Percentiles rank a stretch among this genome's conserved stretches.
Evolutionary conservation across 2,113 vertebrate species (phyloP).

Genomic region (Mustela nigripes): DNA sequence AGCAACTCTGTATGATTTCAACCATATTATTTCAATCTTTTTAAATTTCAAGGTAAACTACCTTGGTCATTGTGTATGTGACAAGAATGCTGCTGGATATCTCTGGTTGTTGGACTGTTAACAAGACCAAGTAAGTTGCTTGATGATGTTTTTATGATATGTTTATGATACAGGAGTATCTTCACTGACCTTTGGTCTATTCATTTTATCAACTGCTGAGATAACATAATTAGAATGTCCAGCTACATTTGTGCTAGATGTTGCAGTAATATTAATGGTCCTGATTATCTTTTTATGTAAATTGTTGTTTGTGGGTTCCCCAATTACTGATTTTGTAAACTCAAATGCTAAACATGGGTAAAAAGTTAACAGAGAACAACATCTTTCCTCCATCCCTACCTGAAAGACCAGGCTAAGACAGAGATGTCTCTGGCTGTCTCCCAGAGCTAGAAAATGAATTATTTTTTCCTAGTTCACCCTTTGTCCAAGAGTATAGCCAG

Average conservation of each 20-base stretch:
- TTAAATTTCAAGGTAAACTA: not conserved
- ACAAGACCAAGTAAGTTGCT: not conserved
- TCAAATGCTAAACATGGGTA: not conserved
- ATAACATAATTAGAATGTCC: not conserved
- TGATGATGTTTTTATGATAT: not conserved
- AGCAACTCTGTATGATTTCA: not conserved
- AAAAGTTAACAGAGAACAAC: too few species aligned
- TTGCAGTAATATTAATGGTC: not conserved
- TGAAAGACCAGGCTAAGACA: not conserved
- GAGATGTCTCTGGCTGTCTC: not conserved
- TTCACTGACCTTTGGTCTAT: too few species aligned
- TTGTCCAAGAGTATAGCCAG: not conserved
- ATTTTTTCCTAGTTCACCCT: not conserved
- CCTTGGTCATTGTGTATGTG: not conserved
- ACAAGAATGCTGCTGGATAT: fast-evolving
- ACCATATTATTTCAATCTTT: not conserved
- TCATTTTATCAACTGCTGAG: not conserved
- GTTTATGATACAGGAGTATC: too few species aligned
- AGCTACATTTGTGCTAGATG: not conserved
- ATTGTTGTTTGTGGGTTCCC: not conserved
- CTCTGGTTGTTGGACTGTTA: not conserved
- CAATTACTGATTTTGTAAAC: not conserved
- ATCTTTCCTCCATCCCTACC: not conserved
- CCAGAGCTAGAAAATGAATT: not conserved
- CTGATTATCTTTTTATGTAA: not conserved